Percentiles rank a stretch among this genome's conserved stretches.
Evolutionary conservation across 2,888 invertebrate species (phyloP).

Genomic region (Sphaerophoria taeniata): DNA sequence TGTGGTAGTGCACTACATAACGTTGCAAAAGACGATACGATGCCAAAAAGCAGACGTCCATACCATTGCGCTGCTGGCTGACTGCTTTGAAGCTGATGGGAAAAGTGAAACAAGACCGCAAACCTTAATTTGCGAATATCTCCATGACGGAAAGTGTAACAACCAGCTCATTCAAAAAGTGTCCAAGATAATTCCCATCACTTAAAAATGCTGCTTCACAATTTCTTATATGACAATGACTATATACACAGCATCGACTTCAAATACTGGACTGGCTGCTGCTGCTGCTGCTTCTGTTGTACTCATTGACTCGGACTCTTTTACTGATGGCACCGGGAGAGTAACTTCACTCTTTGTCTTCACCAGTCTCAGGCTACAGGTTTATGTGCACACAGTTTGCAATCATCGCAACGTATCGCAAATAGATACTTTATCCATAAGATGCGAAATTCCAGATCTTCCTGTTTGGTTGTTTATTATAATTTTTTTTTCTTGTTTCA

Average conservation of each 20-base stretch:
- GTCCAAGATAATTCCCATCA: slow-evolving; percentile 75
- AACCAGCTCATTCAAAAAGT: slow-evolving; percentile 75
- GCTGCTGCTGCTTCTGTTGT: slow-evolving; percentile 23
- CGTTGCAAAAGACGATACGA: slow-evolving; percentile 27
- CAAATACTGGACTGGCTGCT: slow-evolving; percentile 56
- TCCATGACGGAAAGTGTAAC: slow-evolving; percentile 75
- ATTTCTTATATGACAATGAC: neutral
- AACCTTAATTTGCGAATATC: slow-evolving; percentile 74
- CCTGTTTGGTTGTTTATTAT: slow-evolving; percentile 65
- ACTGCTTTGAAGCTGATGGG: slow-evolving; percentile 35
- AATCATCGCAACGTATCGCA: slow-evolving; percentile 67
- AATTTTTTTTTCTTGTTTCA: slow-evolving; percentile 22
- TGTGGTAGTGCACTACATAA: neutral
- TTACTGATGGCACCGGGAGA: slow-evolving; percentile 23
- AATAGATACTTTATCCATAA: slow-evolving; percentile 71
- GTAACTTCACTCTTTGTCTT: neutral
- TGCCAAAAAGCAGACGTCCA: slow-evolving; percentile 29
- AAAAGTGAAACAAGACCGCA: slow-evolving; percentile 74
- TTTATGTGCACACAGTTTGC: slow-evolving; percentile 65
- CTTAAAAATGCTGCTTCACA: slow-evolving; percentile 60
- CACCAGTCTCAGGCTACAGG: slow-evolving; percentile 43
- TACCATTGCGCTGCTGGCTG: slow-evolving; percentile 31
- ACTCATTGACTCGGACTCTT: neutral
- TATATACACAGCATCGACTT: slow-evolving; percentile 38
- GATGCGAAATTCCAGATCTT: slow-evolving; percentile 74